Base-by-base conservation (phyloP, 2,797 vertebrate species). In the Notolepis coatsorum region DNA sequence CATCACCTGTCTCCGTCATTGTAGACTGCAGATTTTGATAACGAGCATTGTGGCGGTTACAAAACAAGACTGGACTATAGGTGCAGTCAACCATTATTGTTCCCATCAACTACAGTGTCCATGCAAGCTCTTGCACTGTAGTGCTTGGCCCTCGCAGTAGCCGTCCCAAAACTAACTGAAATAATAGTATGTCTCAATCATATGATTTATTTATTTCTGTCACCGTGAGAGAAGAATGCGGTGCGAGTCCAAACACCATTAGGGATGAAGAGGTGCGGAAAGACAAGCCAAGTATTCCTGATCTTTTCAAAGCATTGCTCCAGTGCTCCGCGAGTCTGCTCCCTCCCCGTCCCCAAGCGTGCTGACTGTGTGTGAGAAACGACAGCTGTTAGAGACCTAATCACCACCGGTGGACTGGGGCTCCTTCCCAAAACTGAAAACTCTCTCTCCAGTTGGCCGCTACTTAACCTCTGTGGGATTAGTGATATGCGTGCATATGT, bases 301-400 rank as follows among this genome's bases (percentile, higher is more conserved):
- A 27, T 51, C 13, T 59, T 64, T 73, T 56, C 45, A 12, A 56
- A 10, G 23, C 7, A 4, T 62, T n/a, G 50, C 48, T 37, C 17
- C 53, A 24, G 24, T 48, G 58, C 35, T 61, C 2, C 53, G 41
- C 49, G 31, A 65, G 43, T 65, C 68, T 58, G 61, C 67, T 69
- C 61, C 37, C 17, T 62, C 21, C n/a, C 38, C 25, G 20, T 15
- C 12, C 43, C 18, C n/a, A n/a, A n/a, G 54, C 35, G 45, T 20
- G 61, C 59, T 63, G 67, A 68, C 60, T 68, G 58, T 31, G 49
- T 31, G 49, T 65, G 75, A 89, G 70, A 30, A 55, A 60, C 30
- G 71, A 82, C 88, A 90, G 82, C 89, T 89, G 89, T 17, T 53
- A 54, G 48, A 81, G 64, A 61, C 47, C 0, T 80, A 79, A 83